These are phyloP conservation scores for Antheraea assamensis DNA, from an alignment of 2,888 invertebrate species.

Conservation along the genomic window DNA sequence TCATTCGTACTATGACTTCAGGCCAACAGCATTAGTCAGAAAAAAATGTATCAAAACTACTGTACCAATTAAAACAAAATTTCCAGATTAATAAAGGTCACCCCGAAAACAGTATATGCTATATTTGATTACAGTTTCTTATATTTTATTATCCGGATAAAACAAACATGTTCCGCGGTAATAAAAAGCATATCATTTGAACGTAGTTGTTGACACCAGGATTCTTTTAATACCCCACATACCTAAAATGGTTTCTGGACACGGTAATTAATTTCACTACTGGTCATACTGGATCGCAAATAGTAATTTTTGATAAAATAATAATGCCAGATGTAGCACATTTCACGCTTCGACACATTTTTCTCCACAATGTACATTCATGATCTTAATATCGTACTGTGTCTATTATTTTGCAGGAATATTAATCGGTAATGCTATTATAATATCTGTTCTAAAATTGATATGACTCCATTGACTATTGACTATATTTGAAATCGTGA, in stretches of 20 bases:
- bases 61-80: no score
- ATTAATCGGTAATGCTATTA: constrained; percentile 17
- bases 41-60: no score
- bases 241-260: neutral
- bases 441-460: constrained; percentile 56
- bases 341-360: neutral
- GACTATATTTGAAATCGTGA: constrained; percentile 59
- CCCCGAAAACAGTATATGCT: no score
- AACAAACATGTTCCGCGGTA: no score
- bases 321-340: neutral
- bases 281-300: neutral
- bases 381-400: constrained; percentile 19
- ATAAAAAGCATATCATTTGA: no score
- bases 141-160: no score
- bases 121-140: no score
- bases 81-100: no score
- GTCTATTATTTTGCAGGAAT: neutral
- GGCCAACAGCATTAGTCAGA: no score
- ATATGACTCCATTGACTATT: constrained; percentile 72
- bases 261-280: neutral
- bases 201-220: no score
- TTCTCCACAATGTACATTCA: neutral
- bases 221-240: no score
- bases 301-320: neutral
- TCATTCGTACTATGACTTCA: no score